phyloP scores from a whole-genome alignment of 2,888 invertebrate species.

The Phania funesta region DNA sequence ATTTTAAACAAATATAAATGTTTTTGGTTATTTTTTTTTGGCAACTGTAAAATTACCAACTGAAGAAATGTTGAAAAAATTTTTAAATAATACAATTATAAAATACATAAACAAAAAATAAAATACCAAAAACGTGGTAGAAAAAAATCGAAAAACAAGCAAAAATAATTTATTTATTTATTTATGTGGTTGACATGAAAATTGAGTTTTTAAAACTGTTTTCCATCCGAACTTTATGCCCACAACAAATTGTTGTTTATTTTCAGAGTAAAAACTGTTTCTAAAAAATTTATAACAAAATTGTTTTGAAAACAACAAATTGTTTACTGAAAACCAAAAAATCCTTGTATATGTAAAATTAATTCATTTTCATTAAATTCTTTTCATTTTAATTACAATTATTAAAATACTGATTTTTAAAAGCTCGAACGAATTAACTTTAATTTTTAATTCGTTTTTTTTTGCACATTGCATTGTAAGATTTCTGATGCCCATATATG shows the following conservation, averaged over 20 bases:
- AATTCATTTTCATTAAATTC: no score
- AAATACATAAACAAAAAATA: conserved; percentile 39
- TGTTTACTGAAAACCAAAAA: conserved; percentile 24
- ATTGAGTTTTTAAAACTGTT: conserved; percentile 37
- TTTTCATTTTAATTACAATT: no score
- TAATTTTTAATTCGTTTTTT: no score
- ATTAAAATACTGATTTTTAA: no score
- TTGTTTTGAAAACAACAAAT: conserved; percentile 6
- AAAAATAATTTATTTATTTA: conserved; percentile 52
- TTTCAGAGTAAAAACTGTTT: conserved; percentile 22
- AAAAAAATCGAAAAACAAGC: conserved; percentile 11
- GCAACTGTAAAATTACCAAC: conserved; percentile 1
- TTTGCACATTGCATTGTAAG: no score
- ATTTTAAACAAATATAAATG: conserved; percentile 29
- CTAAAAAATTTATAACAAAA: conserved; percentile 33
- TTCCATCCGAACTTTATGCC: conserved; percentile 38
- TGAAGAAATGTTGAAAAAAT: neutral
- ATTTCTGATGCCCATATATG: no score
- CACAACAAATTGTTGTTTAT: conserved; percentile 44
- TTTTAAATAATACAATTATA: conserved; percentile 54
- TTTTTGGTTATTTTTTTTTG: no score
- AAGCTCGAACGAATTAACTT: no score
- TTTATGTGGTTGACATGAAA: conserved; percentile 60
- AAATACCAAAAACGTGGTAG: no score
- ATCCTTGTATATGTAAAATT: neutral